Conservation (phyloP, 1,140 invertebrate genomes). For the Drosophila oshimai region DNA sequence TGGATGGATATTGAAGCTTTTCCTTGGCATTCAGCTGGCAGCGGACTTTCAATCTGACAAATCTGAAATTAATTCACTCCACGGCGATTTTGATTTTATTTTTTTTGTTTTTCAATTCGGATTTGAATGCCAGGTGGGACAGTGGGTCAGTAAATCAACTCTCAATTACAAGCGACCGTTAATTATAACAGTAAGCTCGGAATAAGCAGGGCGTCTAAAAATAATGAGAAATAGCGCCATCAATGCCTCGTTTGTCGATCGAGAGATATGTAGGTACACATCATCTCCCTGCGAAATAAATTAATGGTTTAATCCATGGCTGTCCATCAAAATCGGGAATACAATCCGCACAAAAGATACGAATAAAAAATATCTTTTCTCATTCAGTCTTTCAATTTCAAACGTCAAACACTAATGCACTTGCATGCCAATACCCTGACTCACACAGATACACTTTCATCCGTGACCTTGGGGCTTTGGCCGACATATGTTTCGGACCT, state of each 20-base stretch:
- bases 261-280: neutral
- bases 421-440: constrained; percentile 35
- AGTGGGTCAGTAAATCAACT: constrained; percentile 46
- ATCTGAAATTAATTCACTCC: constrained; percentile 44
- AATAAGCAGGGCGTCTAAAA: constrained; percentile 54
- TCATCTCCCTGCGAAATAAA: constrained; percentile 12
- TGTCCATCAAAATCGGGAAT: constrained; percentile 33
- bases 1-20: constrained; percentile 33
- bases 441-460: constrained; percentile 68
- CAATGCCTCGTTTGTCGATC: constrained; percentile 57
- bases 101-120: constrained; percentile 3
- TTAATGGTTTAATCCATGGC: constrained; percentile 27
- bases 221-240: constrained; percentile 38
- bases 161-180: constrained; percentile 62
- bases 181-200: constrained; percentile 54
- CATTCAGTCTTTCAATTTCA: neutral
- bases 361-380: constrained; percentile 34
- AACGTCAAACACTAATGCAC: constrained; percentile 26
- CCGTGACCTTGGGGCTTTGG: constrained; percentile 73
- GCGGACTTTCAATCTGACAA: constrained; percentile 42
- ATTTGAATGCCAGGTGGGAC: constrained; percentile 39
- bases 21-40: constrained; percentile 43
- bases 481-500: constrained; percentile 47
- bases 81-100: constrained; percentile 5
- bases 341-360: constrained; percentile 4